These are phyloP conservation scores for Neodiprion virginianus DNA, from an alignment of 1,140 invertebrate genomes.

Conservation along the genomic window DNA sequence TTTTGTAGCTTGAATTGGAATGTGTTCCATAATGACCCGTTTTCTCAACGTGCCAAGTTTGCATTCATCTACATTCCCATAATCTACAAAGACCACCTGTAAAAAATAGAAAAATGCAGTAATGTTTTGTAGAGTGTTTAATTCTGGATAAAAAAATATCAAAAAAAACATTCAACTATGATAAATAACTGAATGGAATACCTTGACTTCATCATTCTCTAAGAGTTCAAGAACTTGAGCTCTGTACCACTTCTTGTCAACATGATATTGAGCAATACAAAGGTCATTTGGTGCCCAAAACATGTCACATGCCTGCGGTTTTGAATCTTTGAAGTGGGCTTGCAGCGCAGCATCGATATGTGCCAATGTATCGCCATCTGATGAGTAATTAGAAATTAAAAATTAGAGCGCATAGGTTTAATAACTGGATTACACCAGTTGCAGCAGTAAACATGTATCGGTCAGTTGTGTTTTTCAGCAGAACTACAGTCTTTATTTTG, in stretches of 20 bases:
- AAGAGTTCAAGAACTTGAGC: constrained; percentile 47
- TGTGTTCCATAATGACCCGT: constrained; percentile 63
- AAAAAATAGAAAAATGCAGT: not conserved
- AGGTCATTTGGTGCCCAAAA: constrained; percentile 66
- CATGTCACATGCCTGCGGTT: constrained; percentile 55
- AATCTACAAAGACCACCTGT: constrained; percentile 61
- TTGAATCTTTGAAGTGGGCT: constrained; percentile 56
- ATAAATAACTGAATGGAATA: constrained; percentile 27
- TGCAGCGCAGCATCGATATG: constrained; percentile 62
- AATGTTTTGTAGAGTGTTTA: not conserved
- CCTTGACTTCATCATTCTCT: constrained; percentile 31
- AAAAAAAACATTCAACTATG: constrained; percentile 14
- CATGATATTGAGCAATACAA: constrained; percentile 68
- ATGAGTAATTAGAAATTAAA: constrained; percentile 37
- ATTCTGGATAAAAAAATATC: constrained; percentile 8
- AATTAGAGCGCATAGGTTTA: constrained; percentile 7
- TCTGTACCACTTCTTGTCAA: constrained; percentile 67
- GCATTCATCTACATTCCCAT: constrained; percentile 63
- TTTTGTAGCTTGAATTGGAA: constrained; percentile 62
- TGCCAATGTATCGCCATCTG: constrained; percentile 53
- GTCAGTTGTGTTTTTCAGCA: too few species aligned
- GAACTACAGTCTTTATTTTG: too few species aligned
- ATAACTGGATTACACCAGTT: not conserved
- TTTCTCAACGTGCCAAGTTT: constrained; percentile 63
- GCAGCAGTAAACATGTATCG: too few species aligned